Percentiles rank a stretch among this genome's conserved stretches.
Evolutionary conservation across 2,113 vertebrate species (phyloP).

Genomic region (Nannobrachium achirus): DNA sequence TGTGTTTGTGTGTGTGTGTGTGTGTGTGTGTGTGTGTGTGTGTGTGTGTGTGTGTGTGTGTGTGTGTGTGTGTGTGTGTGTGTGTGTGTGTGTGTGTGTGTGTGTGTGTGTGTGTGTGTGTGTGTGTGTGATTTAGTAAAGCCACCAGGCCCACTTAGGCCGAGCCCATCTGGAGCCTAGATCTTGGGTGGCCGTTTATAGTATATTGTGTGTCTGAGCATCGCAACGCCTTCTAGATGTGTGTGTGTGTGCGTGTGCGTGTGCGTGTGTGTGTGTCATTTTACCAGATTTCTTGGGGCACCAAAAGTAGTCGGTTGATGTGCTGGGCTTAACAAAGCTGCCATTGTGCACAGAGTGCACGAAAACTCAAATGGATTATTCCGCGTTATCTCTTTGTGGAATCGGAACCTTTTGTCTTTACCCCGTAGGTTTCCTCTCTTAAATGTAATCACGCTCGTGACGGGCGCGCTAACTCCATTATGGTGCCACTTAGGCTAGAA

Average conservation of each 20-base stretch:
- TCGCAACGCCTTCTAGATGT: no score
- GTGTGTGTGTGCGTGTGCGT: constrained; percentile 25
- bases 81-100: no score
- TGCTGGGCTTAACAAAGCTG: constrained; percentile 16
- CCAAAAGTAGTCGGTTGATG: constrained; percentile 32
- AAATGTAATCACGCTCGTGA: constrained; percentile 57
- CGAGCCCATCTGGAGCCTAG: constrained; percentile 60
- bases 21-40: no score
- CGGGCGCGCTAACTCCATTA: constrained; percentile 50
- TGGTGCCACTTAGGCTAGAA: constrained; percentile 50
- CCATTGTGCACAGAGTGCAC: constrained; percentile 12
- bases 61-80: no score
- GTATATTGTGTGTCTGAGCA: neutral
- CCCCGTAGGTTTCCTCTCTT: constrained; percentile 56
- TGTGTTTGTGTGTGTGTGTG: no score
- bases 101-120: no score
- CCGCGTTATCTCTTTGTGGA: constrained; percentile 35
- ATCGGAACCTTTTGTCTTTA: constrained; percentile 53
- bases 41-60: no score
- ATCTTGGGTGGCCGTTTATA: constrained; percentile 59
- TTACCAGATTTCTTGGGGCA: constrained; percentile 50
- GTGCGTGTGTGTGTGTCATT: constrained; percentile 30
- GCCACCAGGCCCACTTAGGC: constrained; percentile 54
- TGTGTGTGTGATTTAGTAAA: constrained; percentile 41
- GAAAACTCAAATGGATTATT: constrained; percentile 38